Base-by-base conservation (phyloP, 2,113 vertebrate species). In the Chauna torquata region DNA sequence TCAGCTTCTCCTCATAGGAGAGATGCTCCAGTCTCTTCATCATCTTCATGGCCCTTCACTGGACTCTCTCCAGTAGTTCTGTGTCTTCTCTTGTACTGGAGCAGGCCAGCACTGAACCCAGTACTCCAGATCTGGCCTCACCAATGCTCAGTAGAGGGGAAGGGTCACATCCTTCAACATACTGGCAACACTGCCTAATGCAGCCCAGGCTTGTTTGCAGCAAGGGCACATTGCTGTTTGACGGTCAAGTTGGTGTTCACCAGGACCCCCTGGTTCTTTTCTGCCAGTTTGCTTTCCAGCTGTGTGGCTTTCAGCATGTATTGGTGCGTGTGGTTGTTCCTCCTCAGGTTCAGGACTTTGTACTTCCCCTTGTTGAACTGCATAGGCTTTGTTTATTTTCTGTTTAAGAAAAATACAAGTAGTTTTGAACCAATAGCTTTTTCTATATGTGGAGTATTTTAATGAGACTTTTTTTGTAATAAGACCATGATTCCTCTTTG, bases 151-250 rank as follows among this genome's bases (percentile, higher is more conserved):
- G 8, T 9, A n/a, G 16, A 57, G 25, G n/a, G 27, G 13, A 83
- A 9, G 3, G 11, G 47, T 44, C 16, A 22, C 4, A 6, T 49
- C 17, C 6, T 18, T 64, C 3, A 27, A 0, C 3, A 25, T 69
- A 13, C 36, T 79, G 38, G 16, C 9, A 25, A 20, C 36, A 34
- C 7, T 70, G 15, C 12, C 4, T 47, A 57, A 42, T 8, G 4
- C 34, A 59, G 30, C 22, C 15, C 25, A 58, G 3, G 17, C 7
- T 28, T n/a, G 14, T 70, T n/a, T 76, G 16, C 4, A 1, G 9
- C 45, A 79, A 66, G 34, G 24, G 7, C 11, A 7, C 1, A 0
- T 52, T 65, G 24, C 20, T 68, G 7, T 2, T 32, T 70, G 3
- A 8, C 34, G 1, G 64, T 69, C 17, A 45, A 2, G 8, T 40